Percentiles rank a stretch among this genome's conserved stretches.
Evolutionary conservation across 2,888 invertebrate genomes (phyloP).

Genomic region (Rhagonycha fulva): DNA sequence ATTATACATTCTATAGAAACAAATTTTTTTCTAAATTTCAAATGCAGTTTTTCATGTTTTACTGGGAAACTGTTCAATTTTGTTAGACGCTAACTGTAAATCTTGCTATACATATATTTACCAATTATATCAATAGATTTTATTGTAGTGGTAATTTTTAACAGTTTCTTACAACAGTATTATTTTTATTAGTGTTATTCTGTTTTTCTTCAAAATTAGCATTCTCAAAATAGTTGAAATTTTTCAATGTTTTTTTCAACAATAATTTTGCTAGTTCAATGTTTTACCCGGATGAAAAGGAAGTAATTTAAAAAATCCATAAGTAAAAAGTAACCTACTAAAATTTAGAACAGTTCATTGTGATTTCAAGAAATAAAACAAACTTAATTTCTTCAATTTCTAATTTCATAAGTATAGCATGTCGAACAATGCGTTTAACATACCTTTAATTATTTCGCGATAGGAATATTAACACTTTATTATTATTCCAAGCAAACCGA

Average conservation of each 20-base stretch:
- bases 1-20: too few relatives aligned
- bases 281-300: background rate
- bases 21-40: too few relatives aligned
- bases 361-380: background rate
- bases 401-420: background rate
- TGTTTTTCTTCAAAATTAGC: background rate
- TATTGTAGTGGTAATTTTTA: background rate
- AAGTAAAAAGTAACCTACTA: background rate
- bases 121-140: background rate
- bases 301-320: background rate
- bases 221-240: background rate
- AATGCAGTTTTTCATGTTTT: too few relatives aligned
- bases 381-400: background rate
- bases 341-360: background rate
- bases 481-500: background rate
- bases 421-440: background rate
- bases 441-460: background rate
- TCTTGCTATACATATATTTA: background rate
- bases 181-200: background rate
- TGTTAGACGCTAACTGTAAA: background rate
- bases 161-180: background rate
- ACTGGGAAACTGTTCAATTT: too few relatives aligned
- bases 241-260: background rate
- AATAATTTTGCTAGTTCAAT: too few relatives aligned
- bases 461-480: slow-evolving; percentile 1